Evolutionary conservation across 2,797 vertebrate species (phyloP).

Genomic region (Myotis pilosus): DNA sequence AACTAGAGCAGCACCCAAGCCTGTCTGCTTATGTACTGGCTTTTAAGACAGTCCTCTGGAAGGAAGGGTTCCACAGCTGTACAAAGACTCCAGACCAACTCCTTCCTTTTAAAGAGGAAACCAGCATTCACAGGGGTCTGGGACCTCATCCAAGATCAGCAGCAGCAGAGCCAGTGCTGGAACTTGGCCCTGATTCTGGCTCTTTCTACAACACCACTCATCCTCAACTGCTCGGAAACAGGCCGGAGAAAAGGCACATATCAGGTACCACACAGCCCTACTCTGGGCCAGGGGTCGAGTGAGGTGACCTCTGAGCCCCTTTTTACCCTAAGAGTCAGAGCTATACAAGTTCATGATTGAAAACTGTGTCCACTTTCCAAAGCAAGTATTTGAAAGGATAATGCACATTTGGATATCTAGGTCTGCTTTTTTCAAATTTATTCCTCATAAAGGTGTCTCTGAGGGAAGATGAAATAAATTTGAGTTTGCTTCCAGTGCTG

Average conservation of each 20-base stretch:
- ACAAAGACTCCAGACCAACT: not conserved
- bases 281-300: not conserved
- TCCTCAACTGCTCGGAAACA: rapidly evolving
- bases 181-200: not conserved
- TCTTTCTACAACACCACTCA: not conserved
- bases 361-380: not conserved
- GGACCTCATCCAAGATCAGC: not conserved
- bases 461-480: not conserved
- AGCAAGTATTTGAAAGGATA: not conserved
- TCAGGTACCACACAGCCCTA: not conserved
- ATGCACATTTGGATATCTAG: not conserved
- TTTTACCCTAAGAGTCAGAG: not conserved
- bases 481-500: not conserved
- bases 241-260: rapidly evolving
- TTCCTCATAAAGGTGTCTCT: not conserved
- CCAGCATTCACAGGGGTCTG: not conserved
- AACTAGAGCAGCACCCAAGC: not conserved
- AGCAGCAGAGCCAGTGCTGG: not conserved
- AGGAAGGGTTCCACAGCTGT: not conserved
- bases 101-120: not conserved
- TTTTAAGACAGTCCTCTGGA: not conserved
- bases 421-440: not conserved
- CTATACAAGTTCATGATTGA: not conserved
- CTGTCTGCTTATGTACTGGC: not conserved
- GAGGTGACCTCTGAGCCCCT: not conserved